Evolutionary conservation across 92 coral and sea anemone genomes (phyloP).

Genomic region (Palythoa grandiflora): DNA sequence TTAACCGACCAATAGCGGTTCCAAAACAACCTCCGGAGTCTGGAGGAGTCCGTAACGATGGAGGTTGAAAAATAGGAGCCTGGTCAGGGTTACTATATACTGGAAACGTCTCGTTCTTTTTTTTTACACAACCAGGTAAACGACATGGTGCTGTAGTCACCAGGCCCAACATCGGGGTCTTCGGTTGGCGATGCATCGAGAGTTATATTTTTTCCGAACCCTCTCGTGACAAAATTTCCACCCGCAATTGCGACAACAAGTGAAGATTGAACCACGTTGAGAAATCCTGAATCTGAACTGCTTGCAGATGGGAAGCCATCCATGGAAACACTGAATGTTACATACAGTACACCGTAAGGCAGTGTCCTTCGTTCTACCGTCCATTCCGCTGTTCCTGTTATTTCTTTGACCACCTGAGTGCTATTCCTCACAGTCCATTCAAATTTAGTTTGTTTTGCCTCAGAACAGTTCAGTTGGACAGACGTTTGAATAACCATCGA

Average conservation of each 20-base stretch:
- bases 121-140: slow-evolving; percentile 83
- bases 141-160: slow-evolving; percentile 67
- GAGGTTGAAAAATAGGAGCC: slow-evolving; percentile 52
- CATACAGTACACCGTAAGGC: slow-evolving; percentile 64
- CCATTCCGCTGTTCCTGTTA: slow-evolving; percentile 69
- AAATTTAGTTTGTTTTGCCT: slow-evolving; percentile 52
- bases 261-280: slow-evolving; percentile 53
- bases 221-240: slow-evolving; percentile 73
- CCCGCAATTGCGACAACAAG: slow-evolving; percentile 74
- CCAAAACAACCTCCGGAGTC: slow-evolving; percentile 84
- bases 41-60: slow-evolving; percentile 15
- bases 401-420: slow-evolving; percentile 2
- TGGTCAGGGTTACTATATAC: neutral
- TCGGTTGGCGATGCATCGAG: slow-evolving; percentile 68
- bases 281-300: slow-evolving; percentile 58
- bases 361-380: slow-evolving; percentile 64
- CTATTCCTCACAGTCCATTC: slow-evolving; percentile 63
- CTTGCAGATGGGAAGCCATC: slow-evolving; percentile 5
- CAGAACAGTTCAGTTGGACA: slow-evolving; percentile 56
- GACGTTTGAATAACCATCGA: slow-evolving; percentile 65
- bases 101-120: slow-evolving; percentile 64
- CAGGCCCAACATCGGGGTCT: slow-evolving; percentile 80
- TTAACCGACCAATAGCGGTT: slow-evolving; percentile 77
- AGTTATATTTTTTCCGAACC: slow-evolving; percentile 47
- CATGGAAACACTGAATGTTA: slow-evolving; percentile 66